Conservation (phyloP, 1,140 invertebrate genomes). For the Penaeus japonicus region DNA sequence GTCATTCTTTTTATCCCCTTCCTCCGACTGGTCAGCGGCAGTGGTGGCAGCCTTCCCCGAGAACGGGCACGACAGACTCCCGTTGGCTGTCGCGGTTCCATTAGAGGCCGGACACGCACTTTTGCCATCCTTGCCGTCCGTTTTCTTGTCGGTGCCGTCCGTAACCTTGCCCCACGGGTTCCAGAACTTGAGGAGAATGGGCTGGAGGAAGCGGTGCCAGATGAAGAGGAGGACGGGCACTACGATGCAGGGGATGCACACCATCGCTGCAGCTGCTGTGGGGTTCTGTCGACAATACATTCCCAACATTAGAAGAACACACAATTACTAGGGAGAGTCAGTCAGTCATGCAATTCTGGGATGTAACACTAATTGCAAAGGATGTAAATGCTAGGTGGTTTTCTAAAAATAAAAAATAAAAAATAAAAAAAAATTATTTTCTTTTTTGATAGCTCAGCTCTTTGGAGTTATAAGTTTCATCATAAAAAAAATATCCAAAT, state of each 20-base stretch:
- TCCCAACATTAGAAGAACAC: too few species aligned
- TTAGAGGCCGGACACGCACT: constrained; percentile 28
- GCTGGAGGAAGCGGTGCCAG: constrained; percentile 80
- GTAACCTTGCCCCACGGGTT: constrained; percentile 74
- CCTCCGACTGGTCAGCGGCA: neutral
- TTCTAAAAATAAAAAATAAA: too few species aligned
- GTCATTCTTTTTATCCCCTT: constrained; percentile 25
- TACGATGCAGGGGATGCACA: constrained; percentile 80
- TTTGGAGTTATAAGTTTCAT: too few species aligned
- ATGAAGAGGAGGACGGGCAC: constrained; percentile 77
- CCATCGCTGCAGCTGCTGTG: constrained; percentile 68
- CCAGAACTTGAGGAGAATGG: constrained; percentile 76
- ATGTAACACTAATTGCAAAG: too few species aligned
- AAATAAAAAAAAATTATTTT: too few species aligned
- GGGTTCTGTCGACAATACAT: too few species aligned
- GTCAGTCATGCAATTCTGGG: too few species aligned
- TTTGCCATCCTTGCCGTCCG: constrained; percentile 13
- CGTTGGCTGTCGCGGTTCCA: constrained; percentile 26
- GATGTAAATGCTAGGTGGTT: too few species aligned
- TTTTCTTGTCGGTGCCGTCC: constrained; percentile 24
- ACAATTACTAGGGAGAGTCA: too few species aligned
- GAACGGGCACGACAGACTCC: constrained; percentile 36
- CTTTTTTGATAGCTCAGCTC: too few species aligned
- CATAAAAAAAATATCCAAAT: too few species aligned
- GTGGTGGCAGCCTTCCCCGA: neutral